Percentiles rank a stretch among this genome's conserved stretches.
phyloP scores from a whole-genome alignment of 2,888 invertebrate genomes.

The Drosophila lacicola region DNA sequence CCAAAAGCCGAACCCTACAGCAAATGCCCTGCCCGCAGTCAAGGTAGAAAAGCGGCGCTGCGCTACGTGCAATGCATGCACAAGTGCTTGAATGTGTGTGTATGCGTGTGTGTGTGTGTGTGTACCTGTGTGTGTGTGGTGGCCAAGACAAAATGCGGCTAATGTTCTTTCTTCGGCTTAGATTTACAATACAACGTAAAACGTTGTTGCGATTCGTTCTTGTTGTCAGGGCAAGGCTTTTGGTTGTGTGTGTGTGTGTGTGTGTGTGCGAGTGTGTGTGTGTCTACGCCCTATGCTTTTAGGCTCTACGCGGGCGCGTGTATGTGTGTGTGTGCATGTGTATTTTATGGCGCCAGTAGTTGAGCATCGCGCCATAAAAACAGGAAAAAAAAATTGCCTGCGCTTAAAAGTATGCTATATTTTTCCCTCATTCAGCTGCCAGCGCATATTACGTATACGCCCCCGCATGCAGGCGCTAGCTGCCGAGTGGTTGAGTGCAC shows the following conservation, averaged over 20 bases:
- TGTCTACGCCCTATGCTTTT: constrained; percentile 13
- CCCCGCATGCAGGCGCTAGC: not conserved
- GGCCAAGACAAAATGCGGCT: constrained; percentile 79
- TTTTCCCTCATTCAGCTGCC: constrained; percentile 20
- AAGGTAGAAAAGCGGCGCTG: constrained; percentile 58
- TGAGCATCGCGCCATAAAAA: constrained; percentile 13
- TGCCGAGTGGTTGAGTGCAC: constrained; percentile 11
- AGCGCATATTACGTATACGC: constrained; percentile 29
- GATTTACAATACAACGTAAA: constrained; percentile 72
- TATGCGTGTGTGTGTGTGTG: constrained; percentile 39
- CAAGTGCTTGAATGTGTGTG: constrained; percentile 29
- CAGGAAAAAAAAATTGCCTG: constrained; percentile 10
- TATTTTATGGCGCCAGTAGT: constrained; percentile 43
- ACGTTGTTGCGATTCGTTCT: constrained; percentile 52
- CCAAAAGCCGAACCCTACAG: not conserved
- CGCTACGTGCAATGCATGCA: constrained; percentile 71
- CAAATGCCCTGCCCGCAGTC: constrained; percentile 28
- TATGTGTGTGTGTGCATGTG: constrained; percentile 5
- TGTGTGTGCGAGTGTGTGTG: constrained; percentile 7
- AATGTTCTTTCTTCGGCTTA: constrained; percentile 70
- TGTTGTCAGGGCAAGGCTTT: constrained; percentile 33
- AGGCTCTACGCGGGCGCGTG: constrained; percentile 9
- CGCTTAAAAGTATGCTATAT: constrained; percentile 59
- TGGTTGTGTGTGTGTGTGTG: constrained; percentile 11
- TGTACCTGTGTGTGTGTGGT: constrained; percentile 46